Base-by-base conservation (phyloP, 2,113 vertebrate species). In the Lipotes vexillifer region DNA sequence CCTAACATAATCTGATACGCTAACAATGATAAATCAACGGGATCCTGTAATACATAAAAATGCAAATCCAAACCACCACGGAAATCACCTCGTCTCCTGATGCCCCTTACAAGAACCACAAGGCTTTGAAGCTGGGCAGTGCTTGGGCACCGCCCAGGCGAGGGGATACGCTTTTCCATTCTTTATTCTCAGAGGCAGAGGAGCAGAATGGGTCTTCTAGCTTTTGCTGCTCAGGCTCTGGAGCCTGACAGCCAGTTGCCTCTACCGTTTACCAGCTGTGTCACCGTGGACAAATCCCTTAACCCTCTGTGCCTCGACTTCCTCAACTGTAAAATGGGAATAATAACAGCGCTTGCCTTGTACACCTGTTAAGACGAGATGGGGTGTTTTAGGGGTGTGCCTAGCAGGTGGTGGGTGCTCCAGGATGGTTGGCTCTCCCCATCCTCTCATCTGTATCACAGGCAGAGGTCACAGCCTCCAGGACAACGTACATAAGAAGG, bases 11-110 rank as follows among this genome's bases (percentile, higher is more conserved):
- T 78, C 84, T 82, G 69, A 94, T 23, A 25, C 3, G 0, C 93
- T 94, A 88, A 95, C 94, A 92, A 59, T 78, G 93, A 97, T 57
- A 95, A 94, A 95, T 93, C 88, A 88, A 25, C 49, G 9, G 61
- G 94, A n/a, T 18, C 59, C 81, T 44, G 18, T 61, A 75, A 94
- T 11, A 74, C 65, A 88, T 88, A 55, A 97, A 90, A 94, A 97
- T 77, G 88, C 44, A 65, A 96, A 95, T 71, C 72, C 74, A 63
- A 68, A 68, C 87, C 81, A 38, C 74, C 20, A 8, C 0, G 0
- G 36, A 78, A 71, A 66, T n/a, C 57, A 3, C 14, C 68, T 38
- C 86, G 14, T 14, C 10, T 46, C 72, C 21, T 8, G 3, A 2
- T 0, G 27, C 65, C 57, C 49, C 57, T 66, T 7, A 27, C 17